A percentile compares a stretch with the other conserved stretches of the same genome.
phyloP scores from a whole-genome alignment of 2,113 vertebrate genomes.

The Odontesthes bonariensis region DNA sequence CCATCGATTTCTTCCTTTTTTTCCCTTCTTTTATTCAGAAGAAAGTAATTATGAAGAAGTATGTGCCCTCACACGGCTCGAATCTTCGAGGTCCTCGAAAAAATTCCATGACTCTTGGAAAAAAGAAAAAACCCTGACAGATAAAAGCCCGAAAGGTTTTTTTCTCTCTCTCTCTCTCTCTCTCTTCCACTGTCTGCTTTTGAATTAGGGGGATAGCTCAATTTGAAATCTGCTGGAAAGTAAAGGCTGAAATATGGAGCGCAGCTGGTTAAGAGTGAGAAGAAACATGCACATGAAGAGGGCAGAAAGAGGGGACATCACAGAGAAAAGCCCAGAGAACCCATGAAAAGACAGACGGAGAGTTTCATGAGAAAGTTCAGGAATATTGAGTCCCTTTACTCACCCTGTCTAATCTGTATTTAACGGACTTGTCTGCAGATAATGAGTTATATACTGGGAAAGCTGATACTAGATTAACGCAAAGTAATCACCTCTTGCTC shows the following conservation, averaged over 20 bases:
- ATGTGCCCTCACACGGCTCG: slow-evolving; percentile 5
- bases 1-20: slow-evolving; percentile 59
- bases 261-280: slow-evolving; percentile 60
- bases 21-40: too few species aligned
- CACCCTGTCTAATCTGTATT: slow-evolving; percentile 68
- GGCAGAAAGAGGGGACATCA: slow-evolving; percentile 21
- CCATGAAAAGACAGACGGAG: slow-evolving; percentile 33
- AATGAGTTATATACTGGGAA: slow-evolving; percentile 65
- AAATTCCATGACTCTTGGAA: slow-evolving; percentile 25
- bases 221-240: slow-evolving; percentile 49
- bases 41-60: slow-evolving; percentile 60
- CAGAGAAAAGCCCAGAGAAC: slow-evolving; percentile 40
- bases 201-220: slow-evolving; percentile 43
- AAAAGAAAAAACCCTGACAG: slow-evolving; percentile 5
- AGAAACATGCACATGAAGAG: slow-evolving; percentile 6
- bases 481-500: slow-evolving; percentile 65
- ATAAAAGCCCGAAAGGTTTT: slow-evolving; percentile 24
- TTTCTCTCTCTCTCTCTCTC: too few species aligned
- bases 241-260: slow-evolving; percentile 53
- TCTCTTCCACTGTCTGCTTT: background rate
- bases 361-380: slow-evolving; percentile 60
- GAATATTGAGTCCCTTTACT: slow-evolving; percentile 35
- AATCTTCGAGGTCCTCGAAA: slow-evolving; percentile 53
- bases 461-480: slow-evolving; percentile 74
- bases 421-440: slow-evolving; percentile 70